phyloP scores from a whole-genome alignment of 2,797 vertebrate genomes.

The Liasis olivaceus region DNA sequence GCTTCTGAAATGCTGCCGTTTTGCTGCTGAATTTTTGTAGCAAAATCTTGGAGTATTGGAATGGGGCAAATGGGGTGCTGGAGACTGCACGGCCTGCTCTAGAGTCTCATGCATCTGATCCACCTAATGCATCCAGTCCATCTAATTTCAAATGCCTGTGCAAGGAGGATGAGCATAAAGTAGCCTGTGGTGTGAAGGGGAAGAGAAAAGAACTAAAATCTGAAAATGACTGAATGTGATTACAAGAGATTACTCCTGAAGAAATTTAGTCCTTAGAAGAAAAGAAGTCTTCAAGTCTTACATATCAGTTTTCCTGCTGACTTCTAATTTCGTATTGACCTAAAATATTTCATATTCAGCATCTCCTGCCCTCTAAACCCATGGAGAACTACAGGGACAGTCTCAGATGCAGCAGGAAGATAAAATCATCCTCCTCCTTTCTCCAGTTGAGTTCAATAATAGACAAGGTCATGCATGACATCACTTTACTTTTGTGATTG shows the following conservation, averaged over 20 bases:
- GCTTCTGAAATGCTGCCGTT: not conserved
- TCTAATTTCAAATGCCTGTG: not conserved
- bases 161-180: not conserved
- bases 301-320: not conserved
- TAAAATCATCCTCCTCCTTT: not conserved
- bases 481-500: not conserved
- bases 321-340: not conserved
- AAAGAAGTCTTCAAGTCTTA: not conserved
- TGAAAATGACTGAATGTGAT: not conserved
- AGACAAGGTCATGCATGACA: not conserved
- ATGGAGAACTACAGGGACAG: not conserved
- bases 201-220: not conserved
- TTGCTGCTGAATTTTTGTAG: not conserved
- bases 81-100: not conserved
- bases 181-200: not conserved
- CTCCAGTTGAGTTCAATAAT: not conserved
- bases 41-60: not conserved
- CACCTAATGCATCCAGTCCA: not conserved
- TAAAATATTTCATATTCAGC: not conserved
- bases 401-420: not conserved
- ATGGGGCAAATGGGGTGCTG: not conserved
- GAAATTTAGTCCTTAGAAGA: not conserved
- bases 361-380: not conserved
- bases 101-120: not conserved
- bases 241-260: not conserved